phyloP scores from a whole-genome alignment of 2,888 invertebrate species.

The Drosophila multiciliata region DNA sequence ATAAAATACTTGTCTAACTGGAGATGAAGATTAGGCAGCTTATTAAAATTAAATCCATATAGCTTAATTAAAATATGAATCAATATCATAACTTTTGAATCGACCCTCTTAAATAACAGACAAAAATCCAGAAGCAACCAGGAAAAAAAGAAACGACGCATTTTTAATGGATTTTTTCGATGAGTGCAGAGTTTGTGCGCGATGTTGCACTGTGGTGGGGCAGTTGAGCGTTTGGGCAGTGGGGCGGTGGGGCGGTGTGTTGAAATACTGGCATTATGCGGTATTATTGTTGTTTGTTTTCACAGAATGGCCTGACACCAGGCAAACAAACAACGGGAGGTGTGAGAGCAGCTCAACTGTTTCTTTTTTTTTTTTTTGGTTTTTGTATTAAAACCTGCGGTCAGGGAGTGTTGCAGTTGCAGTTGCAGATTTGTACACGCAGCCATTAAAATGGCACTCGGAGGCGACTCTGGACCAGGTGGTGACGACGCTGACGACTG shows the following conservation, averaged over 20 bases:
- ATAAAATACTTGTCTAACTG: not conserved
- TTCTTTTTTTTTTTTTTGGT: conserved; percentile 45
- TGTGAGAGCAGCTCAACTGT: conserved; percentile 47
- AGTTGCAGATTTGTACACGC: conserved; percentile 65
- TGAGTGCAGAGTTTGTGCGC: conserved; percentile 26
- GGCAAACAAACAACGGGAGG: conserved; percentile 54
- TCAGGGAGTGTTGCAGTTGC: conserved; percentile 68
- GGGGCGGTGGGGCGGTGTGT: not conserved
- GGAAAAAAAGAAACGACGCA: conserved; percentile 57
- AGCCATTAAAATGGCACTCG: conserved; percentile 56
- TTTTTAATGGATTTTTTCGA: conserved; percentile 77
- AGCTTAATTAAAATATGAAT: not conserved
- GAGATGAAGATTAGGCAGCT: not conserved
- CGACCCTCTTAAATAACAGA: conserved; percentile 25
- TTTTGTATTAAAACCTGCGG: conserved; percentile 78
- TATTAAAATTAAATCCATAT: not conserved
- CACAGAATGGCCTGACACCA: conserved; percentile 64
- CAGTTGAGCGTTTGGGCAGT: not conserved
- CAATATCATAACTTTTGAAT: conserved; percentile 11
- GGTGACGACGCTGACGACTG: conserved; percentile 46
- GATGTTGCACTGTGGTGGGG: conserved; percentile 3
- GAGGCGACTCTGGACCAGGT: conserved; percentile 59
- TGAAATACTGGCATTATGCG: conserved; percentile 62
- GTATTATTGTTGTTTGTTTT: conserved; percentile 78
- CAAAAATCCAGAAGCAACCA: conserved; percentile 39